Evolutionary conservation across 2,888 invertebrate species (phyloP).

Genomic region (Dicroscelio sp.): DNA sequence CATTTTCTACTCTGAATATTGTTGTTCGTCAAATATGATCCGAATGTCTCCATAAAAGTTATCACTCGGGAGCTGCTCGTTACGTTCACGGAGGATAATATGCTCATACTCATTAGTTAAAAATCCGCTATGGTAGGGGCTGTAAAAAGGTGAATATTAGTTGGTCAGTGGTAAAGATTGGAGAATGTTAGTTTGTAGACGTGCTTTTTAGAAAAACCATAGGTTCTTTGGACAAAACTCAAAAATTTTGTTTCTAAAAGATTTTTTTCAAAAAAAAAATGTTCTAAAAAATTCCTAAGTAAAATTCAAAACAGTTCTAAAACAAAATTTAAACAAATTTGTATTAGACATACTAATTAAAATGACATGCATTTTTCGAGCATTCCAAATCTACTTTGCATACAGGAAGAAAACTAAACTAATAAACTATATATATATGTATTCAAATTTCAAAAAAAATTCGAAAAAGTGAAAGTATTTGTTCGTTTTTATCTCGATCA

Average conservation of each 20-base stretch:
- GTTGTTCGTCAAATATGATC: not conserved
- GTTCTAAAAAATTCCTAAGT: not conserved
- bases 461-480: no score
- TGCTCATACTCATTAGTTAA: slow-evolving; percentile 55
- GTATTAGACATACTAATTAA: no score
- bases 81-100: slow-evolving; percentile 23
- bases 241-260: not conserved
- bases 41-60: slow-evolving; percentile 32
- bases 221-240: not conserved
- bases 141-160: slow-evolving; percentile 37
- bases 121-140: slow-evolving; percentile 49
- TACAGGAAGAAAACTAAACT: no score
- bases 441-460: no score
- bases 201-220: slow-evolving; percentile 32
- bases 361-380: no score
- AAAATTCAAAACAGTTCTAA: no score
- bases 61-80: no score
- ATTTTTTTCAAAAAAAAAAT: not conserved
- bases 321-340: no score
- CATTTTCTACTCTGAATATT: slow-evolving; percentile 31
- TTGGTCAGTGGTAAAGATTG: not conserved
- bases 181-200: not conserved
- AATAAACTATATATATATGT: no score
- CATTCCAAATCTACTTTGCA: no score
- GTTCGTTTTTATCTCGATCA: no score